phyloP scores from a whole-genome alignment of 2,888 invertebrate genomes.

The Cheilosia soror region DNA sequence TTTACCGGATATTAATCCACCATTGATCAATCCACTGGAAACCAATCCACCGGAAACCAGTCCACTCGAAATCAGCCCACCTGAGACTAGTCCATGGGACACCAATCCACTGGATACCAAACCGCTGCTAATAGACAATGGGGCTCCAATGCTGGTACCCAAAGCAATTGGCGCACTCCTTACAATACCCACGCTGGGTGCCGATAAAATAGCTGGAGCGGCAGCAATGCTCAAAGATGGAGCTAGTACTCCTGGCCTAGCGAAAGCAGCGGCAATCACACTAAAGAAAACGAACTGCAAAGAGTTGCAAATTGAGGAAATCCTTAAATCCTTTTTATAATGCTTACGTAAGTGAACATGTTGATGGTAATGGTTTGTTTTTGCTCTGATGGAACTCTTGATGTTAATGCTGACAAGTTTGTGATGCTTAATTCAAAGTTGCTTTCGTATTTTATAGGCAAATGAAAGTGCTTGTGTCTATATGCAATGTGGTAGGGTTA shows the following conservation, averaged over 20 bases:
- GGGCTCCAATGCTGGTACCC: conserved; percentile 16
- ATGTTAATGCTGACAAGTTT: conserved; percentile 25
- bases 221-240: conserved; percentile 23
- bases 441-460: conserved; percentile 38
- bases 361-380: conserved; percentile 3
- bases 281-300: conserved; percentile 43
- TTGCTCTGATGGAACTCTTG: neutral
- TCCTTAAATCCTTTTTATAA: neutral
- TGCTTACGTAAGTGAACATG: conserved; percentile 62
- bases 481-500: no score
- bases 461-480: neutral
- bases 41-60: conserved; percentile 21
- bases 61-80: conserved; percentile 22
- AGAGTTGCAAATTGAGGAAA: neutral
- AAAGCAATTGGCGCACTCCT: conserved; percentile 25
- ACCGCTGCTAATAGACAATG: conserved; percentile 18
- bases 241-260: conserved; percentile 43
- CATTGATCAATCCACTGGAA: neutral
- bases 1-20: conserved; percentile 20
- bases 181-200: conserved; percentile 22
- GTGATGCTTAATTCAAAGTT: conserved; percentile 20
- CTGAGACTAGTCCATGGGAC: conserved; percentile 15
- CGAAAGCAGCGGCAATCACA: conserved; percentile 25
- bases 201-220: conserved; percentile 41
- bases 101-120: conserved; percentile 16